These are phyloP conservation scores for Macropodus opercularis DNA, from an alignment of 2,797 vertebrate species.

Conservation along the genomic window DNA sequence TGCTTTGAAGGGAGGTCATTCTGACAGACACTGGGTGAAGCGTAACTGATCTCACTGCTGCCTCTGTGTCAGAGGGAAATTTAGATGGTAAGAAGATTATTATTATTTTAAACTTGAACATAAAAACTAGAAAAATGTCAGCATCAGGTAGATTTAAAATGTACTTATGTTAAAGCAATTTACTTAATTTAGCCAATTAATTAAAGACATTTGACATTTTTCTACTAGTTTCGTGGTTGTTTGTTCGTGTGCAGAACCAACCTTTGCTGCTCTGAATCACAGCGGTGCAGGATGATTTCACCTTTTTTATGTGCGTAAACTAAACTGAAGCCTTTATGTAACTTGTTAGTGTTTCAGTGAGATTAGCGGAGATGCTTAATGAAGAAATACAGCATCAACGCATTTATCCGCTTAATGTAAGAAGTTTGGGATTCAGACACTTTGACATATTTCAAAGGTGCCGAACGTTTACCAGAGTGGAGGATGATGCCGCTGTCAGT, in stretches of 20 bases:
- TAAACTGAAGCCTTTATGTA: not conserved
- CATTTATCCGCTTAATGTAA: not conserved
- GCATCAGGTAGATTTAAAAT: no score
- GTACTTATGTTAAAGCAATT: no score
- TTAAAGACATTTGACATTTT: no score
- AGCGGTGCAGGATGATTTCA: not conserved
- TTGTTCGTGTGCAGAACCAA: conserved; percentile 1
- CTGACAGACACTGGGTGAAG: conserved; percentile 4
- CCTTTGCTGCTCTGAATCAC: not conserved
- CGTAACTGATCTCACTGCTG: not conserved
- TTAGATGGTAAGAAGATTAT: not conserved
- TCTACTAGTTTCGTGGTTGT: no score
- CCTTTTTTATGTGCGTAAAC: not conserved
- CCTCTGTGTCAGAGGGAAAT: not conserved
- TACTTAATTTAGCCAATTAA: no score
- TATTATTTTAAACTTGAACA: no score
- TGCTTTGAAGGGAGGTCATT: conserved; percentile 15
- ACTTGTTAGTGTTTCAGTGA: not conserved
- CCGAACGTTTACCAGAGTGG: conserved; percentile 83
- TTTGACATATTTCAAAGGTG: not conserved
- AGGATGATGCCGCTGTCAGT: conserved; percentile 90
- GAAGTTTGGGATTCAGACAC: not conserved
- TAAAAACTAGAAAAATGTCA: no score
- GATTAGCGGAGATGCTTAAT: not conserved
- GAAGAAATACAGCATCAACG: not conserved